phyloP scores from a whole-genome alignment of 2,113 vertebrate species.

The Notothenia rossii region DNA sequence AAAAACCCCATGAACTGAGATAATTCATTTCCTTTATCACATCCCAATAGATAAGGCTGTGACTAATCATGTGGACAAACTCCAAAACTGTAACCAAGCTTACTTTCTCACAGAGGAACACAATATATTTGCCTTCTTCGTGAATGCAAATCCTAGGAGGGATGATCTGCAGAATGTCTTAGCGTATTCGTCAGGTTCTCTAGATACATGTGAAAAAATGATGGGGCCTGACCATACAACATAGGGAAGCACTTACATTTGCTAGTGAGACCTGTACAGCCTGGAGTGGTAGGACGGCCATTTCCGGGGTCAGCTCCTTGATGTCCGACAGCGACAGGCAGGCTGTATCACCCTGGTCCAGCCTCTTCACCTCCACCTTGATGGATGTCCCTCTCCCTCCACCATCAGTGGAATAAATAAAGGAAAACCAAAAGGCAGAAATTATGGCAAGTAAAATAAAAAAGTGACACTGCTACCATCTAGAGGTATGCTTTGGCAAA shows the following conservation, averaged over 20 bases:
- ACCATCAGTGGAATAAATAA: conserved; percentile 12
- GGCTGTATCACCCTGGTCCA: conserved; percentile 79
- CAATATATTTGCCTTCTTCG: conserved; percentile 38
- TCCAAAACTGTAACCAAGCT: conserved; percentile 33
- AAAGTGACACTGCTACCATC: conserved; percentile 69
- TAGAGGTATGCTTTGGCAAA: conserved; percentile 59
- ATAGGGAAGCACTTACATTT: conserved; percentile 67
- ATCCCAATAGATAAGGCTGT: conserved; percentile 42
- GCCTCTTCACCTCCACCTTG: conserved; percentile 76
- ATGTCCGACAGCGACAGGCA: conserved; percentile 74
- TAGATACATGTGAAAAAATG: neutral
- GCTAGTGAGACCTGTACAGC: conserved; percentile 80
- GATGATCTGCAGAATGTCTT: neutral
- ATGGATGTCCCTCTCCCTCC: conserved; percentile 50
- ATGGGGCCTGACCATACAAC: neutral
- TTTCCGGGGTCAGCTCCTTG: conserved; percentile 66
- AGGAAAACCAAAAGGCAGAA: conserved; percentile 29
- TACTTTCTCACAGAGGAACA: conserved; percentile 5
- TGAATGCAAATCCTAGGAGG: conserved; percentile 35
- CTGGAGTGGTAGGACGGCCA: conserved; percentile 72
- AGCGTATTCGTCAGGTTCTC: neutral
- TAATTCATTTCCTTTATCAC: conserved; percentile 64
- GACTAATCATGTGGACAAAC: conserved; percentile 58
- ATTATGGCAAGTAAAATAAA: neutral
- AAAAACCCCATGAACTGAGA: conserved; percentile 51